Conservation (phyloP, 2,888 invertebrate genomes). For the Nematopogon swammerdamellus region DNA sequence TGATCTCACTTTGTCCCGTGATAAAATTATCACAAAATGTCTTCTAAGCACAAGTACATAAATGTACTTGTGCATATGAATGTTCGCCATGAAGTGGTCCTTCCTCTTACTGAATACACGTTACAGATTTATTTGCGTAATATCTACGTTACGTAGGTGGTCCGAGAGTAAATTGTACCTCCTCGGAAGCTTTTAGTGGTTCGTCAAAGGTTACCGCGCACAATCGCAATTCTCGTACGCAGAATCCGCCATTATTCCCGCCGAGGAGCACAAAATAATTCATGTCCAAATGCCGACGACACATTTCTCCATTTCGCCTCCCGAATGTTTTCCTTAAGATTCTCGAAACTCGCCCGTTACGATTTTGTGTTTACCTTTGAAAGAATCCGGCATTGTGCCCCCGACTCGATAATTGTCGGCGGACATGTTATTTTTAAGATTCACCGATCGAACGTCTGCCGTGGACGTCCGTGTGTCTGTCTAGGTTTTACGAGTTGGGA, state of each 20-base stretch:
- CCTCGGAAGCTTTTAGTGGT: not conserved
- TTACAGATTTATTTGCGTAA: not conserved
- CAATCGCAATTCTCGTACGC: not conserved
- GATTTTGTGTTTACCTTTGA: conserved; percentile 33
- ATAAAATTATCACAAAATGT: too few relatives aligned
- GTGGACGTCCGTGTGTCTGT: not conserved
- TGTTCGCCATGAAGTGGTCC: too few relatives aligned
- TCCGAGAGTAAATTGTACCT: not conserved
- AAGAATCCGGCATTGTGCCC: conserved; percentile 33
- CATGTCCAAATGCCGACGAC: not conserved
- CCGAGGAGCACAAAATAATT: not conserved
- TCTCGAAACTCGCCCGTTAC: not conserved
- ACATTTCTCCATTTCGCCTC: not conserved
- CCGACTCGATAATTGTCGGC: conserved; percentile 32
- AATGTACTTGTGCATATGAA: too few relatives aligned
- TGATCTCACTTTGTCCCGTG: too few relatives aligned
- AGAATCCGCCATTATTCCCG: not conserved
- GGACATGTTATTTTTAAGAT: conserved; percentile 7
- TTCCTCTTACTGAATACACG: too few relatives aligned
- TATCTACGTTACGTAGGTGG: not conserved
- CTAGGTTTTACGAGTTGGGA: not conserved
- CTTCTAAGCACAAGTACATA: too few relatives aligned
- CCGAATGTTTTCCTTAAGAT: not conserved
- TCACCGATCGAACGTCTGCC: not conserved
- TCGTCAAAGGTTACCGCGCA: not conserved